Base-by-base conservation (phyloP, 2,888 invertebrate species). In the Sthenelais limicola region DNA sequence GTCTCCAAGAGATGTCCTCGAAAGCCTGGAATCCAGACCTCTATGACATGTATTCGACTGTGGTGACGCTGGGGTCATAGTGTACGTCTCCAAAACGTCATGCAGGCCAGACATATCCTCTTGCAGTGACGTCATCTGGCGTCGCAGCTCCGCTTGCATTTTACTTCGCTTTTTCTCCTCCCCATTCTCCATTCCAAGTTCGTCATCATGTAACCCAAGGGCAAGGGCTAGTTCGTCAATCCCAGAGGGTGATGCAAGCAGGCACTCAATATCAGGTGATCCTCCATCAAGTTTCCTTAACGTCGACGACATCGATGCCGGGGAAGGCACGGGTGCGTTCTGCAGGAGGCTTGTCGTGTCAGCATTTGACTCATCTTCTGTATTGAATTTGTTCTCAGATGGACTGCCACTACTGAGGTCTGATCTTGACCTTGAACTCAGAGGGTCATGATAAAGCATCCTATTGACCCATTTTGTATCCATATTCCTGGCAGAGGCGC, bases 61-160 rank as follows among this genome's bases (percentile, higher is more conserved):
- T 3, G 56, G 56, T 3, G 56, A 56, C 30, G n/a, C 18, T 2
- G 56, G 56, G 28, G 56, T n/a, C 2, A 56, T 9, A n/a, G 56
- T 56, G 15, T 56, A 56, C 18, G 32, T 28, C 32, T 56, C 56
- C 30, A 56, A n/a, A 12, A 56, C 33, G 30, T 56, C 56, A 1
- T 56, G 56, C 12, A 56, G 30, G 3, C 30, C 18, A 18, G 56
- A 30, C 56, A 56, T 56, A 32, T 56, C 56, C 18, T 56, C 56
- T 32, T 33, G 56, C 5, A 56, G 32, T n/a, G 56, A 56, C 32
- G 56, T 33, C n/a, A 56, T 56, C 30, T 56, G 56, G 21, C 56
- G 30, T 33, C 33, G 30, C 1, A 56, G 56, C 30, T 32, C 32
- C 15, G 30, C 30, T 21, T 33, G 56, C 12, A n/a, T 32, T 3